These are phyloP conservation scores for Pasiphila rectangulata DNA, from an alignment of 2,888 invertebrate species.

Conservation along the genomic window DNA sequence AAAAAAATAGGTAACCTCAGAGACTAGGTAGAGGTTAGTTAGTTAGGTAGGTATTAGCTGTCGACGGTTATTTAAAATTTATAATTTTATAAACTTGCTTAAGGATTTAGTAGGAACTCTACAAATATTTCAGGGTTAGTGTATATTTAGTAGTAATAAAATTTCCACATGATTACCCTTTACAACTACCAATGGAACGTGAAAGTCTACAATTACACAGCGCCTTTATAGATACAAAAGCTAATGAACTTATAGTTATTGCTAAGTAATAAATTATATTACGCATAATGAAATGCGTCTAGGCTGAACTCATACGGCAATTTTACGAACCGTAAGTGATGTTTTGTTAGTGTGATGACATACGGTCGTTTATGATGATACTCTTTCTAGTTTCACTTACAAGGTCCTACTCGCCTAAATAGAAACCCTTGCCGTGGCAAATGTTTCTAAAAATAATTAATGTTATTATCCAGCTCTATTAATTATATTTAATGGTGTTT, in stretches of 20 bases:
- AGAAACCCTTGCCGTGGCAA: slow-evolving; percentile 10
- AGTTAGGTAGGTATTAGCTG: no score
- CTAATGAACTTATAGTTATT: slow-evolving; percentile 33
- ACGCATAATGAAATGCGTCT: slow-evolving; percentile 40
- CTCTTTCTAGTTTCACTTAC: slow-evolving; percentile 12
- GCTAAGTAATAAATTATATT: slow-evolving; percentile 37
- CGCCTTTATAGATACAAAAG: slow-evolving; percentile 8
- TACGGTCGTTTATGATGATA: slow-evolving; percentile 31
- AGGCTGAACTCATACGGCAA: slow-evolving; percentile 36
- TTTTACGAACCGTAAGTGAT: slow-evolving; percentile 45
- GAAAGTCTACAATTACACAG: slow-evolving; percentile 17
- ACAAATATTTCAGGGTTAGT: background rate
- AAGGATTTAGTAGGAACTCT: no score
- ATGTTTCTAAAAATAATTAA: no score
- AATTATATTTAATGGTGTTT: slow-evolving; percentile 5
- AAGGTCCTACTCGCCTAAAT: slow-evolving; percentile 20
- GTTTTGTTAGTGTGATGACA: slow-evolving; percentile 48
- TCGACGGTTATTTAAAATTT: no score
- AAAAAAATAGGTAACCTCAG: no score
- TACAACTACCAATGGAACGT: slow-evolving; percentile 9
- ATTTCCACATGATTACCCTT: slow-evolving; percentile 5
- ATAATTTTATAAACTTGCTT: no score
- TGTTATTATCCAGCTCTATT: no score
- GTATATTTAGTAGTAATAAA: background rate
- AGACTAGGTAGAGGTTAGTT: no score